A percentile compares a stretch with the other conserved stretches of the same genome.
These are phyloP conservation scores for Pantherophis alleghaniensis DNA, from an alignment of 2,797 vertebrate species.

Conservation along the genomic window DNA sequence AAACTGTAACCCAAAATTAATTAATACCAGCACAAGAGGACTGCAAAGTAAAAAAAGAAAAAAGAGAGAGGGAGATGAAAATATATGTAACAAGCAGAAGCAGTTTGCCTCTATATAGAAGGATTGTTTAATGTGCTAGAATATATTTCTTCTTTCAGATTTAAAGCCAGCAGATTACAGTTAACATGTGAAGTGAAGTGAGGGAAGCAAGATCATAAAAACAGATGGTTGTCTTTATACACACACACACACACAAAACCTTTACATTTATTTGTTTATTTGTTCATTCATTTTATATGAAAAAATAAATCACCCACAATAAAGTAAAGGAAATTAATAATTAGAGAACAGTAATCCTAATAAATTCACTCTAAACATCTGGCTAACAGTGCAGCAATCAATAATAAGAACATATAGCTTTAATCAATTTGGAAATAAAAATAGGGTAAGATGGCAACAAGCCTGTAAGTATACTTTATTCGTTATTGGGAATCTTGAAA, in stretches of 20 bases:
- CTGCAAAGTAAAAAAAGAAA: slow-evolving; percentile 67
- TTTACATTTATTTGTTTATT: not conserved
- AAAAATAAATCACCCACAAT: not conserved
- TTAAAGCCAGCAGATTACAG: not conserved
- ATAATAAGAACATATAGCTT: not conserved
- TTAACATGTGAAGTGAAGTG: not conserved
- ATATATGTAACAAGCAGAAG: slow-evolving; percentile 59
- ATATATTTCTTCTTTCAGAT: not conserved
- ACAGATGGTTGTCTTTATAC: not conserved
- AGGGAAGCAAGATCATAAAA: not conserved
- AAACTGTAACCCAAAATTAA: slow-evolving; percentile 71
- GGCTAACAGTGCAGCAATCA: not conserved
- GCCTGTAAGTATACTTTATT: not conserved
- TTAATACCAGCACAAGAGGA: slow-evolving; percentile 65
- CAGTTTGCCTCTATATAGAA: slow-evolving; percentile 63
- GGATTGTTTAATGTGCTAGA: slow-evolving; percentile 64
- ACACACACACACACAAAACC: not conserved
- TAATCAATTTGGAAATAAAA: not conserved
- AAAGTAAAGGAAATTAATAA: not conserved
- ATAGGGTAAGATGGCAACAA: not conserved
- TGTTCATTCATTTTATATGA: not conserved
- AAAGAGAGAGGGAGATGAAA: slow-evolving; percentile 46
- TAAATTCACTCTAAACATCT: not conserved
- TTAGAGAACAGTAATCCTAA: not conserved
- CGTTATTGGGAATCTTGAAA: not conserved